Conservation (phyloP, 2,797 vertebrate genomes). For the Lemur catta region DNA sequence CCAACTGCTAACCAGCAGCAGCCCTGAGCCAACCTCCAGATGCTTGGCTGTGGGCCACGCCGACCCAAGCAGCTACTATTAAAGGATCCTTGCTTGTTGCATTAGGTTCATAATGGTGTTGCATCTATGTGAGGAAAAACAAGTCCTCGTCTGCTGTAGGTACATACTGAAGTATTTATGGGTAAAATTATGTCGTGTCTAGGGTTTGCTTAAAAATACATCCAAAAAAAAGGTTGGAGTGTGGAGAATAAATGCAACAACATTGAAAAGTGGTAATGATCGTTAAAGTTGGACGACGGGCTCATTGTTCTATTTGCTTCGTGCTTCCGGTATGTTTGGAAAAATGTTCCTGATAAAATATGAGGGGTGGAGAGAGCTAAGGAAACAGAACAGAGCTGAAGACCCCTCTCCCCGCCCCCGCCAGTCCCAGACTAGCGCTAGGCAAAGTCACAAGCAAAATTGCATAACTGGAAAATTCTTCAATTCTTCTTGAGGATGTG, state of each 20-base stretch:
- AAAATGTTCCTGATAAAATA: not conserved
- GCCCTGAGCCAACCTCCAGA: not conserved
- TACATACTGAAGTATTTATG: not conserved
- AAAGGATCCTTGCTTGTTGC: not conserved
- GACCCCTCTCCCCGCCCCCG: rapidly evolving
- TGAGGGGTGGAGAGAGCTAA: rapidly evolving
- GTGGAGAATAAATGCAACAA: not conserved
- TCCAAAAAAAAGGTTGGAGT: too few relatives aligned
- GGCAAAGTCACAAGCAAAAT: not conserved
- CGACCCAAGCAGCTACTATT: rapidly evolving
- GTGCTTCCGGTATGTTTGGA: not conserved
- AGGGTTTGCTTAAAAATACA: not conserved
- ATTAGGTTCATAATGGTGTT: not conserved
- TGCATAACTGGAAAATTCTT: not conserved
- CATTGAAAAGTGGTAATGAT: not conserved
- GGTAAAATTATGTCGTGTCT: not conserved
- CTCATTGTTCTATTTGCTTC: rapidly evolving
- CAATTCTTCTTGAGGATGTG: not conserved
- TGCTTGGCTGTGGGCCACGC: not conserved
- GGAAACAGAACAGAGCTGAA: not conserved
- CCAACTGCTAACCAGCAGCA: rapidly evolving
- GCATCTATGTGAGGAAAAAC: rapidly evolving
- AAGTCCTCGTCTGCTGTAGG: not conserved
- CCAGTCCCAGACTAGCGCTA: rapidly evolving
- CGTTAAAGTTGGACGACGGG: rapidly evolving